Evolutionary conservation across 2,113 vertebrate species (phyloP).

Genomic region (Oryzias woworae): DNA sequence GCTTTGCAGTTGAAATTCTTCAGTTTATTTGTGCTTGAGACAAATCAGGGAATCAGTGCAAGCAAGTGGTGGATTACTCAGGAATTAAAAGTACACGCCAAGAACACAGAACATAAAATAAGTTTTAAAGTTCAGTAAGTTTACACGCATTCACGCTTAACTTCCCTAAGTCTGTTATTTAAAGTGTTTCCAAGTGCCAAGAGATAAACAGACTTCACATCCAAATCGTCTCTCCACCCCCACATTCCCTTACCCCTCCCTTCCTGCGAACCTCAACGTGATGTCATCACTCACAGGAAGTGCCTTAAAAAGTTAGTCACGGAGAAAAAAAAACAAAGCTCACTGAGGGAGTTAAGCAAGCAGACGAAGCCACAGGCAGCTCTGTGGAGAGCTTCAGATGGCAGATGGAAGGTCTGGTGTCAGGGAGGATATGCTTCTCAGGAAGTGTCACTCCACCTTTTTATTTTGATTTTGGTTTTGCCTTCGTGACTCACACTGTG

Average conservation of each 20-base stretch:
- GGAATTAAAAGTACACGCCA: neutral
- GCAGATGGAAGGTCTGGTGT: slow-evolving; percentile 39
- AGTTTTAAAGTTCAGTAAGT: neutral
- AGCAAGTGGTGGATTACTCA: neutral
- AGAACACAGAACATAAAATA: neutral
- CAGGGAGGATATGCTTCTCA: slow-evolving; percentile 35
- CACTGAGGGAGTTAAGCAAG: slow-evolving; percentile 46
- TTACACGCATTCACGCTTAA: neutral
- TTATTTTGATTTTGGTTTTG: slow-evolving; percentile 7
- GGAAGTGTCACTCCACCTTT: slow-evolving; percentile 20
- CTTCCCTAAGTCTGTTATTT: neutral
- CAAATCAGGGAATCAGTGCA: neutral
- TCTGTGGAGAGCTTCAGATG: slow-evolving; percentile 43
- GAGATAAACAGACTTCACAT: slow-evolving; percentile 27
- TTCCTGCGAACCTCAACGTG: slow-evolving; percentile 34
- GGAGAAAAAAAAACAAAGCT: slow-evolving; percentile 46
- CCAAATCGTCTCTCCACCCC: slow-evolving; percentile 27
- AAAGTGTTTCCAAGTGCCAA: slow-evolving; percentile 29
- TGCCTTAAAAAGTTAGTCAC: slow-evolving; percentile 76
- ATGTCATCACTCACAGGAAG: slow-evolving; percentile 75
- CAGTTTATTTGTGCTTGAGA: neutral
- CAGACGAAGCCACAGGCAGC: slow-evolving; percentile 41
- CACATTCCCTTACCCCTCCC: slow-evolving; percentile 10
- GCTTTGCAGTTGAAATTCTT: slow-evolving; percentile 9
- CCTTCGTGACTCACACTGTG: slow-evolving; percentile 39